Evolutionary conservation across 2,888 invertebrate genomes (phyloP).

Genomic region (Phoronis australis): DNA sequence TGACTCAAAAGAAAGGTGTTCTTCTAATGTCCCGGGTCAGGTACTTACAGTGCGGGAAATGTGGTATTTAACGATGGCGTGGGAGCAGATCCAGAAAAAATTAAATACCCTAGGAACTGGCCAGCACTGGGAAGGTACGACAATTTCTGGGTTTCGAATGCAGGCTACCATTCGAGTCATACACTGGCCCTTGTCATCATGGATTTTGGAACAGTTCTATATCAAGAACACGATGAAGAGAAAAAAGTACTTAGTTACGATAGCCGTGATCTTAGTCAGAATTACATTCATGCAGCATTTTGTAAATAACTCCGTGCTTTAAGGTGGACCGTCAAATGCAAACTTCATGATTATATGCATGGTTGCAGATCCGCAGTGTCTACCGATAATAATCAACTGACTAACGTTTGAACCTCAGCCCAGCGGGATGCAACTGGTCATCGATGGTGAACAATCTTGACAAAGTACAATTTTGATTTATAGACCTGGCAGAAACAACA

Average conservation of each 20-base stretch:
- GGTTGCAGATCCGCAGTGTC: not conserved
- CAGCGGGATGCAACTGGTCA: constrained; percentile 2
- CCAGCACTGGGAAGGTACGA: constrained; percentile 5
- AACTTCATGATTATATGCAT: not conserved
- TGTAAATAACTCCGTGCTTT: not conserved
- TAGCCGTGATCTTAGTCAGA: not conserved
- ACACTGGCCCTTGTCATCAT: not conserved
- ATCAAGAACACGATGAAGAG: not conserved
- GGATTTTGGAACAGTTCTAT: not conserved
- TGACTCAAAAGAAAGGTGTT: constrained; percentile 11
- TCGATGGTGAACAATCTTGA: not conserved
- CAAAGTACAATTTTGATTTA: not conserved
- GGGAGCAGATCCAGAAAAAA: not conserved
- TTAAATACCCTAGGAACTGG: constrained; percentile 2
- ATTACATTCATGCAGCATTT: not conserved
- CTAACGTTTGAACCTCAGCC: constrained; percentile 1
- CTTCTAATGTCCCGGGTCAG: constrained; percentile 8
- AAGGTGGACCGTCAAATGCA: not conserved
- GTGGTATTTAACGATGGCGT: constrained; percentile 4
- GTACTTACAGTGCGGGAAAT: constrained; percentile 15
- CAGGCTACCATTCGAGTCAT: not conserved
- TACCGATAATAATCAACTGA: constrained; percentile 1
- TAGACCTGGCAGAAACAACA: not conserved
- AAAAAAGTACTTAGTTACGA: not conserved
- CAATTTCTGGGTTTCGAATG: constrained; percentile 6